These are phyloP conservation scores for Atrichornis clamosus DNA, from an alignment of 2,113 vertebrate species.

Conservation along the genomic window DNA sequence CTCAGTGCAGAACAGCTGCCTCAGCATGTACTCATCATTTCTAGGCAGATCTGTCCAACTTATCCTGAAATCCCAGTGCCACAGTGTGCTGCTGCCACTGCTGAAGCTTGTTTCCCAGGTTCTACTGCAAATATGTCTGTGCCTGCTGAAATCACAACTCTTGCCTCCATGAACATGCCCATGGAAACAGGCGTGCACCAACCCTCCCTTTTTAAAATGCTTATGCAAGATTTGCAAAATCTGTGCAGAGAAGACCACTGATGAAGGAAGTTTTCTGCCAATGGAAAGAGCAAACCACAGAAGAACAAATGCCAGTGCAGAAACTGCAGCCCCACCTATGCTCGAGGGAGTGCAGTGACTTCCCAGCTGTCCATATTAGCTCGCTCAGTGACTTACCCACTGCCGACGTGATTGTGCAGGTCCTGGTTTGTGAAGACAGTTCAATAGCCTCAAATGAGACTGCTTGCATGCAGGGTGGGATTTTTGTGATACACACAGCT, in stretches of 20 bases:
- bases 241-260: not conserved
- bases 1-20: not conserved
- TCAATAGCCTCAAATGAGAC: not conserved
- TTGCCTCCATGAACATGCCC: not conserved
- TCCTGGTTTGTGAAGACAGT: not conserved
- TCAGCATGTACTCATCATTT: not conserved
- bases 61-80: not conserved
- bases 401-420: not conserved
- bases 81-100: not conserved
- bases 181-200: not conserved
- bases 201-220: not conserved
- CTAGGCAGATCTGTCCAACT: not conserved
- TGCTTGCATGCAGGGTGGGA: not conserved
- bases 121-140: not conserved
- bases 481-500: not conserved
- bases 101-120: not conserved
- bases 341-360: not conserved
- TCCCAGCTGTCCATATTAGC: accelerated
- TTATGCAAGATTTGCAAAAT: not conserved
- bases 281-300: not conserved
- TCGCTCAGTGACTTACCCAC: not conserved
- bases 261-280: not conserved
- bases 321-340: not conserved
- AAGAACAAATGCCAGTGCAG: not conserved
- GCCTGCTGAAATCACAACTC: not conserved